Base-by-base conservation (phyloP, 2,888 invertebrate species). In the Pegoplata infirma region DNA sequence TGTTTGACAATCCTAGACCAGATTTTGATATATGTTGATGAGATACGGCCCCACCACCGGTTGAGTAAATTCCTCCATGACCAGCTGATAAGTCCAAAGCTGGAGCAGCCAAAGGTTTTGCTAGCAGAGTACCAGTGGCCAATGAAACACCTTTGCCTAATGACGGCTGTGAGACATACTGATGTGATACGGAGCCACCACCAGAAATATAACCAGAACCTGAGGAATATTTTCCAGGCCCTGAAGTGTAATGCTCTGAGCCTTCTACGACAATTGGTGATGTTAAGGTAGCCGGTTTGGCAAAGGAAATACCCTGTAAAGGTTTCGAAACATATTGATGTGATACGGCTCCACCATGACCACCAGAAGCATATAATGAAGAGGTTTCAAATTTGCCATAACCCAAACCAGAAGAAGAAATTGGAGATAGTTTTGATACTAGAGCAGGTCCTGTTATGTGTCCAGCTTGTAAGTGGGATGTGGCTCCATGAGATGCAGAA, bases 261-360 rank as follows among this genome's bases (percentile, higher is more conserved):
- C 74, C 76, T 16, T 68, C 82, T 8, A 74, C 66, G 17, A 73
- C 77, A 58, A 79, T 71, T 2, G 78, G 74, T 10, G 71, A 19
- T 8, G 61, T 32, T 2, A 66, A 25, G 8, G 49, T 28, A 3
- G 40, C 32, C 7, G 66, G 67, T 82, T 69, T 72, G 4, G 64
- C 5, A 14, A 76, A n/a, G 0, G 58, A 40, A 17, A 58, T 25
- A 10, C 51, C 71, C 6, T 71, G 71, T 23, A 67, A 49, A 12
- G 83, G 84, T 51, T 83, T 83, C 1, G 84, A 83, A 0, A 85
- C 75, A 14, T 81, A 82, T 71, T 84, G 85, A 78, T 84, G 84
- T 3, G 85, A 84, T 12, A 83, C 73, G 1, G 83, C 81, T 16
- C 82, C 82, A 7, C 81, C 71, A 14, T 67, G 46, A 28, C n/a